A percentile compares a stretch with the other conserved stretches of the same genome.
phyloP scores from a whole-genome alignment of 2,113 vertebrate species.

The Lucifuga dentata region DNA sequence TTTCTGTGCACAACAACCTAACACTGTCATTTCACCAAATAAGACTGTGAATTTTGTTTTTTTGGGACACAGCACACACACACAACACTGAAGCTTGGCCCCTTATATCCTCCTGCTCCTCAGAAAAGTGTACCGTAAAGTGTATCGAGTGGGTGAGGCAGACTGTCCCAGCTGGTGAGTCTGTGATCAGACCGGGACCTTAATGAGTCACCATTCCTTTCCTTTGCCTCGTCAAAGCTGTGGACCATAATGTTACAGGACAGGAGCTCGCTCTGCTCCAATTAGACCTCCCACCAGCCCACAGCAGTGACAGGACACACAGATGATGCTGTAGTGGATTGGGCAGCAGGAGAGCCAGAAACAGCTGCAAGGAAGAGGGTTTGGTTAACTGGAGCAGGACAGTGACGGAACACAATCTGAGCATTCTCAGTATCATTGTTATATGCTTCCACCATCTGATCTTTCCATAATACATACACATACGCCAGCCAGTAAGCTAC shows the following conservation, averaged over 20 bases:
- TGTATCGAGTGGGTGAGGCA: not conserved
- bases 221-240: conserved; percentile 23
- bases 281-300: conserved; percentile 57
- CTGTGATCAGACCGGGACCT: conserved; percentile 2
- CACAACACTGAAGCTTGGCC: no score
- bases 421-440: no score
- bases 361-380: not conserved
- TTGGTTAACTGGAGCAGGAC: conserved; percentile 19
- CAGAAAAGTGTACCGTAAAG: not conserved
- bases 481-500: no score
- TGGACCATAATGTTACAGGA: conserved; percentile 55
- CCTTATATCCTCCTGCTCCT: not conserved
- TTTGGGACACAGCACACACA: no score
- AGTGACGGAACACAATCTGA: no score
- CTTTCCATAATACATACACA: no score
- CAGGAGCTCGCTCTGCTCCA: conserved; percentile 51
- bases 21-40: no score
- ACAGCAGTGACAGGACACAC: conserved; percentile 4
- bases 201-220: conserved; percentile 18
- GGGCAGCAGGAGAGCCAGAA: no score
- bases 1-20: no score
- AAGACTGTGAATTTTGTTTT: no score
- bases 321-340: conserved; percentile 7
- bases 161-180: conserved; percentile 17
- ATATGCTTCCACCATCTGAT: no score